Evolutionary conservation across 2,797 vertebrate species (phyloP), one percentile per base, ranked within the genome.

Genomic region (Odontamblyopus lacepedii): DNA sequence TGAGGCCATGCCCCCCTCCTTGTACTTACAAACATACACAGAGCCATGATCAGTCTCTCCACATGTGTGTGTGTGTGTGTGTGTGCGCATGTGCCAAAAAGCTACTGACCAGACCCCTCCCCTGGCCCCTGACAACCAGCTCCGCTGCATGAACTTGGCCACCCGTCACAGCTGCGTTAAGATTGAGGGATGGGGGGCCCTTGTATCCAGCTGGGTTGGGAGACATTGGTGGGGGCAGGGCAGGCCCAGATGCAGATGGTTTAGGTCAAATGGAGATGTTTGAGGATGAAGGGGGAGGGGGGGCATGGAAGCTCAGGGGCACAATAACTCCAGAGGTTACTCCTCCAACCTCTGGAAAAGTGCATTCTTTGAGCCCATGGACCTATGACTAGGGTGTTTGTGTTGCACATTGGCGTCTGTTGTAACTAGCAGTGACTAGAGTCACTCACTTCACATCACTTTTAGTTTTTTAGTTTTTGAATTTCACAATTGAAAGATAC

Each of bases 251-350:
- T 93, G 90, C 91, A 92, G 90, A 92, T 92, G 92, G 91, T 92
- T 93, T 90, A 88, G 90, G 88, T 91, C 91, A 91, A 92, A 91
- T 92, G 88, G 89, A 92, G 92, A 91, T 92, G 91, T 91, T 91
- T 89, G 85, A 87, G 86, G 87, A 88, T 87, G 88, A 87, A 81
- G 86, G 86, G 83, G 89, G 89, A 85, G 80, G 82, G 87, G 23
- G 86, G 86, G 70, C 80, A 82, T 80, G 75, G 83, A 80, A 90
- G 90, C 88, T 90, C 84, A 84, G 88, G 87, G 87, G 86, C 88
- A 87, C 85, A 85, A 85, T 89, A 86, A 90, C 77, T 87, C 85
- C 88, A 89, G 90, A 88, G 87, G 89, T 89, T 87, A 79, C 84
- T 84, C 70, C 76, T 86, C 56, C 83, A 88, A 75, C 85, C 77